Evolutionary conservation across 2,113 vertebrate genomes (phyloP).

Genomic region (Oreotrochilus melanogaster): DNA sequence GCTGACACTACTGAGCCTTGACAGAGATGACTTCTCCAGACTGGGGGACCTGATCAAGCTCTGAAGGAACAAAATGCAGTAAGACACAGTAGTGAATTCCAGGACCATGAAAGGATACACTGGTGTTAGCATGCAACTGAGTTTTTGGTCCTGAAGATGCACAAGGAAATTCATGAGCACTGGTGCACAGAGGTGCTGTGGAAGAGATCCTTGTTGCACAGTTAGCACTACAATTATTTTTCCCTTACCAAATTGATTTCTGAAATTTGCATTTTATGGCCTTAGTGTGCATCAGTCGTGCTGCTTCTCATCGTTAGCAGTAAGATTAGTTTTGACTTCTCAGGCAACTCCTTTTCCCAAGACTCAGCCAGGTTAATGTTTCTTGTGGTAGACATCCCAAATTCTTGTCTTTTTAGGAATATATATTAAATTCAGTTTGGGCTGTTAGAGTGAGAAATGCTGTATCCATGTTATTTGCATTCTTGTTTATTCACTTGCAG

Average conservation of each 20-base stretch:
- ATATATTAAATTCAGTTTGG: not conserved
- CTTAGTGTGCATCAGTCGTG: not conserved
- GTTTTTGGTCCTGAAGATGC: not conserved
- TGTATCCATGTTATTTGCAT: not conserved
- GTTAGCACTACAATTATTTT: not conserved
- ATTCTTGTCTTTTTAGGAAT: not conserved
- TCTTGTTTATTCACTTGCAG: not conserved
- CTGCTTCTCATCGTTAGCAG: not conserved
- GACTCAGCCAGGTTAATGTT: not conserved
- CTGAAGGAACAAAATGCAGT: not conserved
- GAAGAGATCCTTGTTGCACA: not conserved
- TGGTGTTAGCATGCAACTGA: not conserved
- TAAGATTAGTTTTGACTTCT: not conserved
- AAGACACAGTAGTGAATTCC: not conserved
- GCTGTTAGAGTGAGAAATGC: not conserved
- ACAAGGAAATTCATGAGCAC: not conserved
- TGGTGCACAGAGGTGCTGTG: not conserved
- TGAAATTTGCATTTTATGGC: not conserved
- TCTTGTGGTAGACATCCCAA: not conserved
- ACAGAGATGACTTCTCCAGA: not conserved
- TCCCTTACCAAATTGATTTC: not conserved
- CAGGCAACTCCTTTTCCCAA: not conserved
- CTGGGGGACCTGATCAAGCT: not conserved
- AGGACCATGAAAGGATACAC: not conserved
- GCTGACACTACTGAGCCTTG: not conserved